Percentiles rank a stretch among this genome's conserved stretches.
Evolutionary conservation across 2,888 invertebrate genomes (phyloP).

Genomic region (Tyria jacobaeae): DNA sequence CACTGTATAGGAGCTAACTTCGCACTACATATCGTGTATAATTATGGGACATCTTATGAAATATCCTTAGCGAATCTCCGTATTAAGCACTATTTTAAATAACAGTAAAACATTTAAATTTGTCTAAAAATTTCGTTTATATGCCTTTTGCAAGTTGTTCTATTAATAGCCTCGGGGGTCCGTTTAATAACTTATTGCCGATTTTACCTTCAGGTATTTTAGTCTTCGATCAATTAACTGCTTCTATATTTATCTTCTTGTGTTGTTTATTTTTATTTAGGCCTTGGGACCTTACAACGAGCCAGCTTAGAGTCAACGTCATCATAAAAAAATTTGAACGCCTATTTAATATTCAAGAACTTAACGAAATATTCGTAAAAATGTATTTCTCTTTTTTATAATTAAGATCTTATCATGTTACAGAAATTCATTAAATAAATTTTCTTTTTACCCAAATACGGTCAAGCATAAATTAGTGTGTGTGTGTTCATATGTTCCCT

Average conservation of each 20-base stretch:
- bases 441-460: too few species aligned
- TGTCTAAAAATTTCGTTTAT: too few species aligned
- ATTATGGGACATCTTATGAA: too few species aligned
- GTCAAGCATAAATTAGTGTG: too few species aligned
- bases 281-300: neutral
- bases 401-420: too few species aligned
- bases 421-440: too few species aligned
- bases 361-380: conserved; percentile 3
- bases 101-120: too few species aligned
- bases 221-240: conserved; percentile 1
- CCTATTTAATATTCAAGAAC: neutral
- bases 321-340: neutral
- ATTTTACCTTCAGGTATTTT: neutral
- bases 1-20: neutral
- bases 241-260: conserved; percentile 5
- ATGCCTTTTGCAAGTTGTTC: neutral
- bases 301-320: neutral
- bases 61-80: too few species aligned
- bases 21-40: neutral
- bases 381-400: conserved; percentile 14
- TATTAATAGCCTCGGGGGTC: neutral
- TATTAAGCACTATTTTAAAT: too few species aligned
- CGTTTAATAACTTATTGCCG: neutral
- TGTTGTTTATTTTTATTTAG: neutral
- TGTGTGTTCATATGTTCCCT: too few species aligned